phyloP scores from a whole-genome alignment of 2,113 vertebrate genomes.

The Neodontobutis hainanensis region DNA sequence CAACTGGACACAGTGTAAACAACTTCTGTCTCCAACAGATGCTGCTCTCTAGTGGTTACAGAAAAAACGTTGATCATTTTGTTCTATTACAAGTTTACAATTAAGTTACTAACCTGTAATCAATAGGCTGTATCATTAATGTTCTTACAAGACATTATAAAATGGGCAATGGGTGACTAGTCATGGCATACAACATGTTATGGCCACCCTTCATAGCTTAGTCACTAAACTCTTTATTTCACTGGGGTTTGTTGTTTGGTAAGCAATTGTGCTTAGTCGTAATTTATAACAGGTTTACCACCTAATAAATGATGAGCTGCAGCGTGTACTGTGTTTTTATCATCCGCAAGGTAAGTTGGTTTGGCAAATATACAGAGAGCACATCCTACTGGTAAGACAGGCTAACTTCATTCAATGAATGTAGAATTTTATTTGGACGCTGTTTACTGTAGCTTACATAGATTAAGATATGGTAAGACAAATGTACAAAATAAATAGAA shows the following conservation, averaged over 20 bases:
- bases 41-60: conserved; percentile 2
- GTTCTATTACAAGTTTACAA: neutral
- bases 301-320: neutral
- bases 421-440: neutral
- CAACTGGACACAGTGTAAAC: neutral
- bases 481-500: no score
- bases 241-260: neutral
- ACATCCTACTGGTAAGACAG: neutral
- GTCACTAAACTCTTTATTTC: neutral
- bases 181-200: no score
- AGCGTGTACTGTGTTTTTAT: neutral
- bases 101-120: no score
- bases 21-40: neutral
- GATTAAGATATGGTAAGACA: no score
- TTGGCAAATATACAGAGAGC: neutral
- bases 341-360: neutral
- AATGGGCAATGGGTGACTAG: no score
- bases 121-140: no score
- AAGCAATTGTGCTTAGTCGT: no score
- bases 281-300: no score
- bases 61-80: neutral
- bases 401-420: neutral
- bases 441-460: neutral
- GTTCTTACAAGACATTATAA: no score
- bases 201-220: no score